Evolutionary conservation across 2,113 vertebrate genomes (phyloP).

Genomic region (Halichoeres trimaculatus): DNA sequence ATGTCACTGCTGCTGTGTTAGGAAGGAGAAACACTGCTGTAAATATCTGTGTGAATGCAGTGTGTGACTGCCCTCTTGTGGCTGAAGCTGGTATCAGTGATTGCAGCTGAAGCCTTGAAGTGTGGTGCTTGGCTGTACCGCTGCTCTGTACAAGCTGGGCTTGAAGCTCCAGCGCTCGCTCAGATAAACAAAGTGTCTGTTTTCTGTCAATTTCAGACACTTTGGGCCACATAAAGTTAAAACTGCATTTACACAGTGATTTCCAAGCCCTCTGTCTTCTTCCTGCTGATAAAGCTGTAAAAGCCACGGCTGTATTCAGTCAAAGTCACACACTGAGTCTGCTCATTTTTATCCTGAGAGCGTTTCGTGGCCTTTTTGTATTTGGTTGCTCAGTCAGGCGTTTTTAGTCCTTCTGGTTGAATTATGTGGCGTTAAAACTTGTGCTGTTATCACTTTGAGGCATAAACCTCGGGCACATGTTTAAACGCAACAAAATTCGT

Average conservation of each 20-base stretch:
- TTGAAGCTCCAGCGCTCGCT: background rate
- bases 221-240: background rate
- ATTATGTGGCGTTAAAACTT: background rate
- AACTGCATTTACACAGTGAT: slow-evolving; percentile 4
- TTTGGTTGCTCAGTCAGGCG: background rate
- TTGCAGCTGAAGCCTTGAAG: background rate
- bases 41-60: slow-evolving; percentile 8
- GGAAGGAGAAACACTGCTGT: background rate
- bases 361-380: background rate
- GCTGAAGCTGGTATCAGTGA: background rate
- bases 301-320: background rate
- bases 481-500: background rate
- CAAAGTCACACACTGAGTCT: background rate
- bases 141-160: background rate
- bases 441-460: background rate
- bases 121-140: background rate
- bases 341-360: background rate
- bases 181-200: background rate
- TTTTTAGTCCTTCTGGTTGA: background rate
- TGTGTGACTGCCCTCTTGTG: slow-evolving; percentile 22
- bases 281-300: background rate
- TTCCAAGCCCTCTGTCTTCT: background rate
- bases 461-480: background rate
- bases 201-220: slow-evolving; percentile 2
- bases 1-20: background rate